These are phyloP conservation scores for Zaprionus lachaisei DNA, from an alignment of 1,140 invertebrate species.

Conservation along the genomic window DNA sequence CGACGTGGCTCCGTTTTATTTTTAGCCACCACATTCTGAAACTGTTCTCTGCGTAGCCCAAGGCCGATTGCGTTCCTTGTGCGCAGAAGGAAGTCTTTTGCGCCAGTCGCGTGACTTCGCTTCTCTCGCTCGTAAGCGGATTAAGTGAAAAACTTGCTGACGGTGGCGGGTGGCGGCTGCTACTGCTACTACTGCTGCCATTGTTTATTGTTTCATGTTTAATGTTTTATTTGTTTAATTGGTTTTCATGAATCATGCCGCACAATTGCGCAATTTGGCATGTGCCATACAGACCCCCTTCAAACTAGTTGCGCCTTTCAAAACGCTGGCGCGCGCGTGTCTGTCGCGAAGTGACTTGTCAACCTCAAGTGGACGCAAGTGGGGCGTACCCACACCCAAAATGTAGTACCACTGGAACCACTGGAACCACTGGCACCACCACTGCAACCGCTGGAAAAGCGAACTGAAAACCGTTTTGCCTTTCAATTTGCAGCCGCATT, in stretches of 20 bases:
- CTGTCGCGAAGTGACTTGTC: constrained; percentile 55
- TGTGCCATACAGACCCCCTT: constrained; percentile 55
- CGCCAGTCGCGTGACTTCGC: constrained; percentile 7
- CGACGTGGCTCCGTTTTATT: constrained; percentile 41
- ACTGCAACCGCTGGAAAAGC: constrained; percentile 3
- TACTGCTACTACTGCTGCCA: neutral
- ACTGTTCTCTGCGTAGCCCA: constrained; percentile 71
- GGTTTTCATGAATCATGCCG: constrained; percentile 63
- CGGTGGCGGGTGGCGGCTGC: neutral
- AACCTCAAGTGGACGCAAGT: constrained; percentile 53
- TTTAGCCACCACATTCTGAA: constrained; percentile 62
- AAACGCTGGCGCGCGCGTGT: constrained; percentile 35
- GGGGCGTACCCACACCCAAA: constrained; percentile 46
- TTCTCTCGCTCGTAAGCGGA: constrained; percentile 67
- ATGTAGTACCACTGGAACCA: constrained; percentile 7
- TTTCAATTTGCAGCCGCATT: constrained; percentile 47
- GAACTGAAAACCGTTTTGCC: constrained; percentile 43
- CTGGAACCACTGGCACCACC: neutral
- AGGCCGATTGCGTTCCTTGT: constrained; percentile 53
- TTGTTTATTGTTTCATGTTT: constrained; percentile 6
- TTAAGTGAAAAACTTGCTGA: constrained; percentile 53
- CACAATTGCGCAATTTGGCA: constrained; percentile 74
- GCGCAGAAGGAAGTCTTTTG: constrained; percentile 69
- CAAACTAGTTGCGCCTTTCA: constrained; percentile 55
- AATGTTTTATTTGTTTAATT: constrained; percentile 58